These are phyloP conservation scores for Intellagama lesueurii DNA, from an alignment of 2,797 vertebrate species.

Conservation along the genomic window DNA sequence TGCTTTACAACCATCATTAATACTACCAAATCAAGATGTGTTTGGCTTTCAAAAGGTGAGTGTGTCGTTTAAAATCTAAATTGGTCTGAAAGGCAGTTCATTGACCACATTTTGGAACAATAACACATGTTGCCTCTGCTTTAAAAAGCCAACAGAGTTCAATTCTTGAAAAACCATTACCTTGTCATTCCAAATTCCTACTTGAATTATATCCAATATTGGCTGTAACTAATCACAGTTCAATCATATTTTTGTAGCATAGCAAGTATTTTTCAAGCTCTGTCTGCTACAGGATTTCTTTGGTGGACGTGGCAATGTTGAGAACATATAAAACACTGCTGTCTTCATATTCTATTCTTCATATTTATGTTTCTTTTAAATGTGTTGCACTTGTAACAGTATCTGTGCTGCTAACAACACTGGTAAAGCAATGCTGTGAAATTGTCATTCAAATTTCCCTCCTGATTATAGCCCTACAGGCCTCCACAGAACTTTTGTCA, in stretches of 20 bases:
- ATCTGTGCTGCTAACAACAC: neutral
- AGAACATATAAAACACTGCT: constrained; percentile 1
- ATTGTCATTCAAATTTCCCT: neutral
- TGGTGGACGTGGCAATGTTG: constrained; percentile 40
- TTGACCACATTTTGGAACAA: neutral
- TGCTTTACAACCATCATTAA: neutral
- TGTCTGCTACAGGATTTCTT: constrained; percentile 43
- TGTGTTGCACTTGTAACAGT: too few relatives aligned
- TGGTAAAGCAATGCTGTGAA: too few relatives aligned
- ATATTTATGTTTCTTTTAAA: constrained; percentile 1
- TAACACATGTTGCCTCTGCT: constrained; percentile 4
- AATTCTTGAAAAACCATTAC: neutral
- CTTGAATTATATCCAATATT: constrained; percentile 15
- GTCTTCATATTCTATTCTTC: neutral
- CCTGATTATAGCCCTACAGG: neutral
- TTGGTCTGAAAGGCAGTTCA: neutral
- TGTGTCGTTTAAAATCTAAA: neutral
- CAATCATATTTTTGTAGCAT: constrained; percentile 29
- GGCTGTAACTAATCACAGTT: constrained; percentile 24
- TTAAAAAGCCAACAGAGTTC: constrained; percentile 20
- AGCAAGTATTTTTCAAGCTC: constrained; percentile 47
- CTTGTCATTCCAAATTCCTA: constrained; percentile 30
- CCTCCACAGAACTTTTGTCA: neutral
- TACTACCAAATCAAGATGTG: neutral
- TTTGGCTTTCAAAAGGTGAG: neutral